Evolutionary conservation across 30 jellyfish, hydroid and myxozoan genomes (phyloP).

Genomic region (Turritopsis rubra): DNA sequence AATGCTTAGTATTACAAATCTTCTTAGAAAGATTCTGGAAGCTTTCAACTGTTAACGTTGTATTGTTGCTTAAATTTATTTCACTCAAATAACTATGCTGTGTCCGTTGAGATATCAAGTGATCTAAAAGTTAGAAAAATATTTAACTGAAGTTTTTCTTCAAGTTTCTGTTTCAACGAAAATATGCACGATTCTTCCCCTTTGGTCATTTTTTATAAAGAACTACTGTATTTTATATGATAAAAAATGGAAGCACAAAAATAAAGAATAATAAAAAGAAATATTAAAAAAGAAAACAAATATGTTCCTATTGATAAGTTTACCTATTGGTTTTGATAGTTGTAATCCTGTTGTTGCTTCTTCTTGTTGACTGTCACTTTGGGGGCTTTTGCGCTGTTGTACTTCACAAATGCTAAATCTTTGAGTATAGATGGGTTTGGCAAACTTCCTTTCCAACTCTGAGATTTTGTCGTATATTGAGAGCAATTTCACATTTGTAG

Average conservation of each 20-base stretch:
- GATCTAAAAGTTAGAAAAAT: neutral
- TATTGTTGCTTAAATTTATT: neutral
- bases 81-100: neutral
- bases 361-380: neutral
- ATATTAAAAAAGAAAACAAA: too few species aligned
- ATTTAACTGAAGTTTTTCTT: too few species aligned
- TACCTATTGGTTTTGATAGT: neutral
- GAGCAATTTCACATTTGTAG: neutral
- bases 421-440: neutral
- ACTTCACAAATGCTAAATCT: neutral
- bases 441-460: neutral
- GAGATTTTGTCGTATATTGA: neutral
- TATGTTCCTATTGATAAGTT: too few species aligned
- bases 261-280: too few species aligned
- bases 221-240: too few species aligned
- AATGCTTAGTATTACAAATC: neutral
- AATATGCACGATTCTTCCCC: neutral
- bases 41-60: neutral
- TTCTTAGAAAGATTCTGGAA: neutral
- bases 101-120: neutral
- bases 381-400: neutral
- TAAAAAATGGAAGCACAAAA: too few species aligned
- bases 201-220: too few species aligned
- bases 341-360: neutral
- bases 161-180: too few species aligned